A percentile compares a stretch with the other conserved stretches of the same genome.
These are phyloP conservation scores for Melanotus villosus DNA, from an alignment of 2,888 invertebrate species.

Conservation along the genomic window DNA sequence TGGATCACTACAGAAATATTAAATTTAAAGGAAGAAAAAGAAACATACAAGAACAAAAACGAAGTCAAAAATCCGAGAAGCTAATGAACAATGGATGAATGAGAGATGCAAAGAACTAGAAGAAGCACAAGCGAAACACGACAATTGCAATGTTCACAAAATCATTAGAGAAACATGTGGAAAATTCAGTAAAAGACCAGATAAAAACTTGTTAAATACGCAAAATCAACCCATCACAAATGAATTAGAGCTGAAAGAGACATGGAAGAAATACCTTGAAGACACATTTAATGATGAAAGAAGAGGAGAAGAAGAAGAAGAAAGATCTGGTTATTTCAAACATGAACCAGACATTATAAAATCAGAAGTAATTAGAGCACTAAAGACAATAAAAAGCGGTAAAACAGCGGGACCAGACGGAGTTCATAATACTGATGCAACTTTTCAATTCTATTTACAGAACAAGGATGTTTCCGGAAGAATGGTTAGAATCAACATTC, in stretches of 20 bases:
- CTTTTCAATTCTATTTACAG: not conserved
- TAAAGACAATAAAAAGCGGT: not conserved
- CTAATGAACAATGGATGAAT: too few relatives aligned
- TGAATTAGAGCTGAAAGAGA: not conserved
- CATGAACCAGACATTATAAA: not conserved
- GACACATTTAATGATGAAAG: not conserved
- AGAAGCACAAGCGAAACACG: constrained; percentile 6
- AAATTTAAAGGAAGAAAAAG: too few relatives aligned
- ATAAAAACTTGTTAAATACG: not conserved
- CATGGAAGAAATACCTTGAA: constrained; percentile 1
- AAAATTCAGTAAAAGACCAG: not conserved
- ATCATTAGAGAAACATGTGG: not conserved
- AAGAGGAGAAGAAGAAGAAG: not conserved
- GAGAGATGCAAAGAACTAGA: not conserved
- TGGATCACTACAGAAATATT: too few relatives aligned
- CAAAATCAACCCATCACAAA: not conserved
- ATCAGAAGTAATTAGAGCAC: not conserved
- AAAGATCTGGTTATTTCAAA: not conserved
- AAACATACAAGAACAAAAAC: too few relatives aligned
- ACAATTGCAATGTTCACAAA: constrained; percentile 5
- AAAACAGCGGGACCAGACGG: not conserved
- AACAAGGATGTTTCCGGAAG: not conserved
- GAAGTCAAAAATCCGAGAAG: too few relatives aligned
- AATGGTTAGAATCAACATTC: not conserved
- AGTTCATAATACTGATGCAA: not conserved